Percentiles rank a stretch among this genome's conserved stretches.
Conservation (phyloP, 2,888 invertebrate genomes). For the Meteorus cinctellus region DNA sequence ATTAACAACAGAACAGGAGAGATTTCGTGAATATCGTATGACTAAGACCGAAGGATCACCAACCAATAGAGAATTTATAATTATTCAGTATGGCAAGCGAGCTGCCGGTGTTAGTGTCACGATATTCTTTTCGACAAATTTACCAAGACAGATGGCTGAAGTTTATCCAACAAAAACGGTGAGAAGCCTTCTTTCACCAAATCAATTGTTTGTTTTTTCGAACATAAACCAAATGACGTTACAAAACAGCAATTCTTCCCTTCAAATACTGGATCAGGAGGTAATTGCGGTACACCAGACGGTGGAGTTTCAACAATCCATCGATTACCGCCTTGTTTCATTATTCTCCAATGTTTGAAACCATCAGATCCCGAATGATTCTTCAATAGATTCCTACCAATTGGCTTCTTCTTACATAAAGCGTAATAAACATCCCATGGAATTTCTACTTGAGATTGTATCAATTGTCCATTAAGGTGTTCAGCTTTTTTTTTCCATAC, state of each 20-base stretch:
- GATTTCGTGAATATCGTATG: too few species aligned
- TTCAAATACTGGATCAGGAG: conserved; percentile 71
- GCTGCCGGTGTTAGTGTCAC: too few species aligned
- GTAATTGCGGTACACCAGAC: conserved; percentile 72
- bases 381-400: conserved; percentile 74
- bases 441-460: conserved; percentile 62
- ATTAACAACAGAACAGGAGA: too few species aligned
- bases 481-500: conserved; percentile 72
- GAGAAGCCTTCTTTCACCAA: conserved; percentile 71
- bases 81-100: background rate
- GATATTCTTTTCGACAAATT: background rate
- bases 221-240: conserved; percentile 74
- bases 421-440: conserved; percentile 73
- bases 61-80: background rate
- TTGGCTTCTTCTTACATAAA: conserved; percentile 71
- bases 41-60: too few species aligned
- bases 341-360: conserved; percentile 71
- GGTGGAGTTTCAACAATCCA: conserved; percentile 75
- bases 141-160: conserved; percentile 75
- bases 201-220: conserved; percentile 74
- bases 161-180: conserved; percentile 72
- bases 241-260: conserved; percentile 74
- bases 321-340: conserved; percentile 71
- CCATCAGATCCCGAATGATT: conserved; percentile 75
- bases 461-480: conserved; percentile 53